Evolutionary conservation across 1,140 invertebrate species (phyloP), one percentile per base, ranked within the genome.

Genomic region (Drosophila pseudoobscura): DNA sequence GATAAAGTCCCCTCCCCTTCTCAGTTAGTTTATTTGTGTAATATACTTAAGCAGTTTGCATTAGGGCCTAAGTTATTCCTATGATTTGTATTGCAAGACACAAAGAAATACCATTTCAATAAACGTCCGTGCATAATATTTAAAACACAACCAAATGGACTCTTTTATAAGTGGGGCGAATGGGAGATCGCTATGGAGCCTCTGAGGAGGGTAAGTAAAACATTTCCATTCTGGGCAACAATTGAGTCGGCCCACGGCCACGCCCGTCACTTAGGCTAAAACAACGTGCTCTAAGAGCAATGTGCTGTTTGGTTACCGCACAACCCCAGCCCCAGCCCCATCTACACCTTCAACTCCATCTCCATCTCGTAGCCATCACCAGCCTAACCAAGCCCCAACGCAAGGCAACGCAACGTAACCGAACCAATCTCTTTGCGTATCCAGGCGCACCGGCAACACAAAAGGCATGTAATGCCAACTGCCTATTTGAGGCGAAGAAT

Each of bases 391-490:
- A 41, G 57, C 49, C 69, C 71, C 39, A 51, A 43, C 17, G 22
- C 41, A 45, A 17, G 8, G 8, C 13, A 13, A 31, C 8, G 29
- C 7, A 29, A 57, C 56, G 53, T 57, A 69, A 50, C 58, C 51
- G 31, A 80, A 79, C 59, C 80, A 84, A 80, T 80, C 77, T 80
- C 77, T 80, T 80, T 76, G 72, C 35, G 35, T 39, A 39, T 11
- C 35, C 35, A 39, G 35, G 35, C 35, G 35, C 11, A 39, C 35
- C 11, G 35, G 35, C 57, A 68, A 68, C 82, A 87, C 73, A 80
- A 84, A 84, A 87, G 80, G 78, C 83, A 88, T 85, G 82, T 85
- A 87, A 87, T 87, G 83, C 83, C 83, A 82, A 87, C 82, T 82
- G 82, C 82, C 82, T 87, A 87, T 88, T 82, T 75, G 65, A 57